Conservation (phyloP, 1,140 invertebrate species). For the Gryon sp. region DNA sequence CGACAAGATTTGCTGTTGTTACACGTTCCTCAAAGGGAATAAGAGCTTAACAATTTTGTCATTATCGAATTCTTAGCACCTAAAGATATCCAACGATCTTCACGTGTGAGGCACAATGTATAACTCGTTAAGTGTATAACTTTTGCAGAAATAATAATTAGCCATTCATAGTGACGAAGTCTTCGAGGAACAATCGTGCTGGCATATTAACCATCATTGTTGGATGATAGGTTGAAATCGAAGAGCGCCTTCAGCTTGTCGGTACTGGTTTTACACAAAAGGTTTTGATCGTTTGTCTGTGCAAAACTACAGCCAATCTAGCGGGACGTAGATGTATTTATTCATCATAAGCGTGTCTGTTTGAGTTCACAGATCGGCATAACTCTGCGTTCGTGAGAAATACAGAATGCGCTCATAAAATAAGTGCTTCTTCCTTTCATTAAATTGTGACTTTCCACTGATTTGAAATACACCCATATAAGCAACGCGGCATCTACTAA, state of each 20-base stretch:
- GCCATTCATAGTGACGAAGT: too few relatives aligned
- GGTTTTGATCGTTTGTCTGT: slow-evolving; percentile 18
- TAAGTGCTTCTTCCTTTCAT: slow-evolving; percentile 62
- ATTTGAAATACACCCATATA: slow-evolving; percentile 57
- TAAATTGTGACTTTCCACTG: slow-evolving; percentile 59
- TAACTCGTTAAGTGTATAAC: too few relatives aligned
- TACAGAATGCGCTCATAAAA: slow-evolving; percentile 58
- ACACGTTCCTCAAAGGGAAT: too few relatives aligned
- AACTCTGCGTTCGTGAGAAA: slow-evolving; percentile 47
- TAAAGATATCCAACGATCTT: too few relatives aligned
- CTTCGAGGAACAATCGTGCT: too few relatives aligned
- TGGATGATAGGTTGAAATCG: too few relatives aligned
- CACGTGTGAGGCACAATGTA: slow-evolving; percentile 36
- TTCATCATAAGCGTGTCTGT: slow-evolving; percentile 54
- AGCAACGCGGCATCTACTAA: slow-evolving; percentile 64
- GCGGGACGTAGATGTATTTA: slow-evolving; percentile 41
- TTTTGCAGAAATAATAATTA: too few relatives aligned
- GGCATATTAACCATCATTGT: too few relatives aligned
- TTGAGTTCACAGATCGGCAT: slow-evolving; percentile 20
- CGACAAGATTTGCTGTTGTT: too few relatives aligned
- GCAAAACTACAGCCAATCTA: slow-evolving; percentile 23
- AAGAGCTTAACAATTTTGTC: slow-evolving; percentile 62
- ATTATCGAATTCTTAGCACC: slow-evolving; percentile 67
- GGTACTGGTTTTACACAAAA: too few relatives aligned
- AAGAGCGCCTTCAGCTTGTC: too few relatives aligned